Conservation (phyloP, 2,113 vertebrate species). For the Apaloderma vittatum region DNA sequence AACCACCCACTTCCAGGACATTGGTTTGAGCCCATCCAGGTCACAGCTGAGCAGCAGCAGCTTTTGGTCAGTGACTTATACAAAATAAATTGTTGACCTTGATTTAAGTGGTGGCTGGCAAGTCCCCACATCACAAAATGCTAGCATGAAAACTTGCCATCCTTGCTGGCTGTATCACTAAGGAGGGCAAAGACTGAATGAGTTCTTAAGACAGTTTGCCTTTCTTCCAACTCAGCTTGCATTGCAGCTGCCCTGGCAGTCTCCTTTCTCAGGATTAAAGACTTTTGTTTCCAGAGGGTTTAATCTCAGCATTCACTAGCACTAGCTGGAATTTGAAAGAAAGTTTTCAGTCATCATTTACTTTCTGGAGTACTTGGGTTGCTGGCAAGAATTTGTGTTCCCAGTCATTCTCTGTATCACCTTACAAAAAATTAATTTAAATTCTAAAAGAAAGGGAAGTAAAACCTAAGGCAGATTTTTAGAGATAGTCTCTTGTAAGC, state of each 20-base stretch:
- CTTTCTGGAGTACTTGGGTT: background rate
- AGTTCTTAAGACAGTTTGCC: constrained; percentile 8
- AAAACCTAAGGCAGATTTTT: background rate
- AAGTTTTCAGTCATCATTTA: constrained; percentile 14
- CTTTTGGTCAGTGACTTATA: background rate
- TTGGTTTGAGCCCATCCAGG: background rate
- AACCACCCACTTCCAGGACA: background rate
- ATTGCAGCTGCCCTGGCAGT: constrained; percentile 3
- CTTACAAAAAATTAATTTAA: background rate
- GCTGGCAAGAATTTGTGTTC: background rate
- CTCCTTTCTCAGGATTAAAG: constrained; percentile 23
- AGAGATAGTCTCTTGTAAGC: background rate
- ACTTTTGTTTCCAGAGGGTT: constrained; percentile 9
- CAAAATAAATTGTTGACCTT: background rate
- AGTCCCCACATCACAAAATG: constrained; percentile 6
- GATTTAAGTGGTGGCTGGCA: background rate
- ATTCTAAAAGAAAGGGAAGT: background rate
- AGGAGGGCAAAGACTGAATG: constrained; percentile 1
- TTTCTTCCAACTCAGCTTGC: constrained; percentile 20
- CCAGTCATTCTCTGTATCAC: background rate
- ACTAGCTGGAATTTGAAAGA: background rate
- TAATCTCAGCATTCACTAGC: constrained; percentile 29
- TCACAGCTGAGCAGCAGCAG: background rate
- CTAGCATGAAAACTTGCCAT: background rate
- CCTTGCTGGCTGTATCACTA: background rate